phyloP scores from a whole-genome alignment of 1,140 invertebrate genomes.

The Tyrophagus putrescentiae region DNA sequence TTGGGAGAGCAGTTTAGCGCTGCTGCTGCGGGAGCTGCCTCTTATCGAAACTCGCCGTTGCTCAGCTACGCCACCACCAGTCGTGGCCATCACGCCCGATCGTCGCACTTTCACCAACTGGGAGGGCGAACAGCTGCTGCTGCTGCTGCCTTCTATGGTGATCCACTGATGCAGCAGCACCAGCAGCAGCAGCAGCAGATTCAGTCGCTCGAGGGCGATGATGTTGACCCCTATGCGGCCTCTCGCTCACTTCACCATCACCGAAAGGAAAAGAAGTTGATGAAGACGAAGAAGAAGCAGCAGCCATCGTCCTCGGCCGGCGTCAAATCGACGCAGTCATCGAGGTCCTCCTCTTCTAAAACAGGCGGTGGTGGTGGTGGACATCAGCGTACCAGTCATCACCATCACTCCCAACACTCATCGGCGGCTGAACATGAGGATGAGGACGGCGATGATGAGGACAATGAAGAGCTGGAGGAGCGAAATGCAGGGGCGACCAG shows the following conservation, averaged over 20 bases:
- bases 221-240: neutral
- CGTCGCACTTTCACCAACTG: slow-evolving; percentile 10
- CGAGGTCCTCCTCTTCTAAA: slow-evolving; percentile 3
- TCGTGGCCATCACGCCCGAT: neutral
- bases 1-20: too few relatives aligned
- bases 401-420: too few relatives aligned
- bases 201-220: neutral
- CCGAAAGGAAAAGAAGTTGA: neutral
- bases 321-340: neutral
- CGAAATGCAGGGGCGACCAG: too few relatives aligned
- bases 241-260: neutral
- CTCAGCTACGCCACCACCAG: slow-evolving; percentile 6
- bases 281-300: slow-evolving; percentile 9
- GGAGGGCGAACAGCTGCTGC: too few relatives aligned
- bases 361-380: neutral
- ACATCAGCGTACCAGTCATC: too few relatives aligned
- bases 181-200: neutral
- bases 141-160: too few relatives aligned
- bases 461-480: neutral
- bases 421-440: neutral
- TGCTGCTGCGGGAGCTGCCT: too few relatives aligned
- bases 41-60: neutral
- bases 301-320: too few relatives aligned
- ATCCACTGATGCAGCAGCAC: neutral
- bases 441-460: neutral